Percentiles rank a stretch among this genome's conserved stretches.
Conservation (phyloP, 2,113 vertebrate species). For the Spermophilus dauricus region DNA sequence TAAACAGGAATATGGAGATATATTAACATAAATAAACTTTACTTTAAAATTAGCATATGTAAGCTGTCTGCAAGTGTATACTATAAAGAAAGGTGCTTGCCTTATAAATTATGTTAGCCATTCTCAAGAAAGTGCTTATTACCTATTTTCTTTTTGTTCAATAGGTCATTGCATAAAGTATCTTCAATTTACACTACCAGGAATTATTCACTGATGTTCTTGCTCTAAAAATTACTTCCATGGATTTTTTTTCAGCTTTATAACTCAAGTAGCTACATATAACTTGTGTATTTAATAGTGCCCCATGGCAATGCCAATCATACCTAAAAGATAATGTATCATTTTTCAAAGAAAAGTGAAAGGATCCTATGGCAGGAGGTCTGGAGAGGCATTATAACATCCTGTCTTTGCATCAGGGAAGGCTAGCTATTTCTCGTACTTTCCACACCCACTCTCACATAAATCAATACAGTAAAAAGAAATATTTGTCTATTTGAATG, state of each 20-base stretch:
- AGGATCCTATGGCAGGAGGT: conserved; percentile 88
- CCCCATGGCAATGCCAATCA: conserved; percentile 84
- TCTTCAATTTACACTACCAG: conserved; percentile 76
- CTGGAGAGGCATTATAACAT: conserved; percentile 86
- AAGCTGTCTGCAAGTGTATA: conserved; percentile 31
- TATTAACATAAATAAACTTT: conserved; percentile 54
- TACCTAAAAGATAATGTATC: conserved; percentile 82
- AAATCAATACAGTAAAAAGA: conserved; percentile 90
- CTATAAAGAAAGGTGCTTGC: conserved; percentile 68
- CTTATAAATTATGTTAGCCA: conserved; percentile 62
- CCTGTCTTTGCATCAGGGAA: conserved; percentile 91
- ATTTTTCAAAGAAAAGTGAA: conserved; percentile 86
- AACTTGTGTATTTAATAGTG: conserved; percentile 76
- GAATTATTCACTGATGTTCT: conserved; percentile 81
- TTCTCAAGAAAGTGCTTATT: conserved; percentile 67
- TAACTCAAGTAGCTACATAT: conserved; percentile 76
- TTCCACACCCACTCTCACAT: conserved; percentile 89
- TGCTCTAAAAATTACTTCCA: conserved; percentile 81
- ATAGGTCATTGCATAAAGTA: conserved; percentile 69
- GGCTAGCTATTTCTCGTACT: conserved; percentile 89
- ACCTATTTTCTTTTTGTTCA: conserved; percentile 70
- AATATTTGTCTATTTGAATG: conserved; percentile 77
- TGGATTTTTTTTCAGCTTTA: conserved; percentile 78
- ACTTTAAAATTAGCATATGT: conserved; percentile 72
- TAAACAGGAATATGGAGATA: conserved; percentile 62